These are phyloP conservation scores for Pelvicachromis taeniatus DNA, from an alignment of 2,113 vertebrate species.

Conservation along the genomic window DNA sequence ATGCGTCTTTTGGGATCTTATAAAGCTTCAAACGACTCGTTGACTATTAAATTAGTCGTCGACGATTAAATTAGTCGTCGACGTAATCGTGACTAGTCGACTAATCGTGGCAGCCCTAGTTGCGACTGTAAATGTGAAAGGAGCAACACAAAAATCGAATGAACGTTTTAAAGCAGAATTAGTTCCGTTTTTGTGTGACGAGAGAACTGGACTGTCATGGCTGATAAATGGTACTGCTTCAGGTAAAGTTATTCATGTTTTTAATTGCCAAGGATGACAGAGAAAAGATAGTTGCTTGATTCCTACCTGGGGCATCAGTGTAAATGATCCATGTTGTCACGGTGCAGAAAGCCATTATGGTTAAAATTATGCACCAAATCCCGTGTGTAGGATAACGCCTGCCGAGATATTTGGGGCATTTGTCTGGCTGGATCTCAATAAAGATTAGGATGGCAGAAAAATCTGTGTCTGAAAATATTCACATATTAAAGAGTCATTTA, in stretches of 20 bases:
- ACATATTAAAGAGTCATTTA: background rate
- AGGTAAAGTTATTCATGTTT: background rate
- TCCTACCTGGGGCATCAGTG: background rate
- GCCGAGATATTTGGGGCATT: background rate
- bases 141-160: background rate
- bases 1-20: too few relatives aligned
- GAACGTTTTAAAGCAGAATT: background rate
- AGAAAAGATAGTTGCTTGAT: background rate
- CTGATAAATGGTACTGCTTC: background rate
- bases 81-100: too few relatives aligned
- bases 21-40: too few relatives aligned
- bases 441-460: background rate
- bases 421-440: background rate
- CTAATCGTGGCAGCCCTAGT: too few relatives aligned
- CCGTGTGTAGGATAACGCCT: background rate
- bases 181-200: background rate
- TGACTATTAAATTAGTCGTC: too few relatives aligned
- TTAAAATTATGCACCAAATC: background rate
- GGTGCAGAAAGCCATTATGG: background rate
- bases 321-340: background rate
- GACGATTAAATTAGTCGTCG: too few relatives aligned
- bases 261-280: background rate
- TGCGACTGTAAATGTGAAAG: background rate
- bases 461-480: background rate
- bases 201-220: background rate